Percentiles rank a stretch among this genome's conserved stretches.
Evolutionary conservation across 1,140 invertebrate genomes (phyloP).

Genomic region (Drosophila mauritiana): DNA sequence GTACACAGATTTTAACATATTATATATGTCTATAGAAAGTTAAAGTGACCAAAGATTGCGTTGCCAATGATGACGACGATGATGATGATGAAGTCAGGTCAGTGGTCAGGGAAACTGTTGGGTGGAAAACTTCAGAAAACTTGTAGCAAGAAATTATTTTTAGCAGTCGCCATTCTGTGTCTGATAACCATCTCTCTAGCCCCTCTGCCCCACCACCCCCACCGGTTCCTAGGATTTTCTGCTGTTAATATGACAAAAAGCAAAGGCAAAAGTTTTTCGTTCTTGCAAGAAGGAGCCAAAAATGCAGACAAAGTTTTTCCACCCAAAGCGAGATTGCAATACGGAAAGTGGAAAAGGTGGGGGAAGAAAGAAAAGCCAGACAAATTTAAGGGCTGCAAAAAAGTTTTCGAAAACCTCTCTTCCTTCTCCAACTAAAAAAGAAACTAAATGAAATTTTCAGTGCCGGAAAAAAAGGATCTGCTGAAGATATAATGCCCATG

Average conservation of each 20-base stretch:
- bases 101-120: slow-evolving; percentile 20
- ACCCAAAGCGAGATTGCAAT: slow-evolving; percentile 57
- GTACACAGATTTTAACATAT: slow-evolving; percentile 30
- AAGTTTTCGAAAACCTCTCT: slow-evolving; percentile 34
- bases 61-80: slow-evolving; percentile 15
- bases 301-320: slow-evolving; percentile 77
- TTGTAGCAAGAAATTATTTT: slow-evolving; percentile 49
- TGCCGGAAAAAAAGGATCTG: slow-evolving; percentile 15
- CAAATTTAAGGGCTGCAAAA: slow-evolving; percentile 77
- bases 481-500: slow-evolving; percentile 2
- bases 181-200: slow-evolving; percentile 16
- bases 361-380: slow-evolving; percentile 63
- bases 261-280: slow-evolving; percentile 71
- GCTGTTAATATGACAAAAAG: slow-evolving; percentile 82
- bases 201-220: not conserved
- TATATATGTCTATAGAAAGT: slow-evolving; percentile 27
- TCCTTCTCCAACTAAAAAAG: not conserved
- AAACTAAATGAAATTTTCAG: slow-evolving; percentile 59
- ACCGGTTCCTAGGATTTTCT: slow-evolving; percentile 4
- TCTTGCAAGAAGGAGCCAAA: slow-evolving; percentile 47
- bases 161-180: slow-evolving; percentile 55
- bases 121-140: slow-evolving; percentile 39
- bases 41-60: slow-evolving; percentile 40
- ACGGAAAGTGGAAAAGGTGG: slow-evolving; percentile 27
- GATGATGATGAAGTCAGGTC: slow-evolving; percentile 16